phyloP scores from a whole-genome alignment of 1,140 invertebrate genomes.

The Ips typographus region DNA sequence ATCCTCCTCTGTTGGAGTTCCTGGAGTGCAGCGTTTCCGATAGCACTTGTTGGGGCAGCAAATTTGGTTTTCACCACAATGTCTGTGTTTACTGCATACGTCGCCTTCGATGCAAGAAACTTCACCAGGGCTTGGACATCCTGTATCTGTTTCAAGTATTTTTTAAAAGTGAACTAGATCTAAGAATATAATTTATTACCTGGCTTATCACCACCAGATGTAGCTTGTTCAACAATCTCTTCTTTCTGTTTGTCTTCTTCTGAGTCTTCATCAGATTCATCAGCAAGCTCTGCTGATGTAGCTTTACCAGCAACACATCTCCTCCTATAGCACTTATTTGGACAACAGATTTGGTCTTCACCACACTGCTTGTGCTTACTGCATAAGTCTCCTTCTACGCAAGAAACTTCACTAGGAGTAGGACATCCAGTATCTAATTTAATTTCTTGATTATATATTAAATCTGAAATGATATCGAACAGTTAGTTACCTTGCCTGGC shows the following conservation, averaged over 20 bases:
- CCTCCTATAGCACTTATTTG: slow-evolving; percentile 33
- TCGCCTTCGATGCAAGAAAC: slow-evolving; percentile 24
- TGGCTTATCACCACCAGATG: not conserved
- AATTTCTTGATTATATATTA: not conserved
- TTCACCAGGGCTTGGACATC: slow-evolving; percentile 22
- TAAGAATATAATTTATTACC: not conserved
- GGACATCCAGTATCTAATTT: slow-evolving; percentile 28
- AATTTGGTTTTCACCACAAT: slow-evolving; percentile 20
- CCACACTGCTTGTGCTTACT: slow-evolving; percentile 30
- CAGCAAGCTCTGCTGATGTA: slow-evolving; percentile 23
- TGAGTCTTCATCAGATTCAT: slow-evolving; percentile 33
- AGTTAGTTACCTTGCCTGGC: slow-evolving; percentile 5
- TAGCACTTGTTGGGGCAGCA: slow-evolving; percentile 34
- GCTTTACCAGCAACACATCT: slow-evolving; percentile 22
- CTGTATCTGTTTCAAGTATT: slow-evolving; percentile 8
- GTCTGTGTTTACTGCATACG: slow-evolving; percentile 32
- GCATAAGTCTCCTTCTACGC: slow-evolving; percentile 25
- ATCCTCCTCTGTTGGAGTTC: slow-evolving; percentile 23
- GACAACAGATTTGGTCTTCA: slow-evolving; percentile 29
- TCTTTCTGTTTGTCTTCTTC: slow-evolving; percentile 15
- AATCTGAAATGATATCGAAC: not conserved
- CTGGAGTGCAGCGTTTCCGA: slow-evolving; percentile 27
- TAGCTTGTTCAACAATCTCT: not conserved
- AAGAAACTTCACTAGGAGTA: slow-evolving; percentile 21
- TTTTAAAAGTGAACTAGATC: too few relatives aligned